A percentile compares a stretch with the other conserved stretches of the same genome.
phyloP scores from a whole-genome alignment of 2,888 invertebrate species.

The Napeogenes inachia region DNA sequence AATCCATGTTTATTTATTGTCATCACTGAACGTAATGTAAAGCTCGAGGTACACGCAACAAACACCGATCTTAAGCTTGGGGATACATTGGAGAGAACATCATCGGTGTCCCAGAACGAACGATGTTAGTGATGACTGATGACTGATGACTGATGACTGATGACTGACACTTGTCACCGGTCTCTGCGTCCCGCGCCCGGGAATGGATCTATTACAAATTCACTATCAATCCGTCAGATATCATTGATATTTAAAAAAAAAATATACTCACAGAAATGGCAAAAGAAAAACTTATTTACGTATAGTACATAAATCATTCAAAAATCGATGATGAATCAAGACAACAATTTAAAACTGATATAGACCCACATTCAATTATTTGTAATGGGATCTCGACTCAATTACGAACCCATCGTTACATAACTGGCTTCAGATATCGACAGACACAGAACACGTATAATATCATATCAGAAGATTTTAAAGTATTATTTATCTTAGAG shows the following conservation, averaged over 20 bases:
- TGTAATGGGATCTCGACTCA: slow-evolving; percentile 18
- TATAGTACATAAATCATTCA: too few relatives aligned
- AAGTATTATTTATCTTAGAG: too few relatives aligned
- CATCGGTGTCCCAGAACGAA: slow-evolving; percentile 8
- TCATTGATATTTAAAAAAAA: too few relatives aligned
- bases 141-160: slow-evolving; percentile 4
- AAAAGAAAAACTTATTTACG: too few relatives aligned
- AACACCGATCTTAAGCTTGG: slow-evolving; percentile 2
- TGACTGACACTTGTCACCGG: neutral
- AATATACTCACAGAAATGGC: too few relatives aligned
- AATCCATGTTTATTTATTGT: neutral
- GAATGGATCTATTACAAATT: neutral
- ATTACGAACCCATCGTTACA: slow-evolving; percentile 11
- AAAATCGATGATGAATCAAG: too few relatives aligned
- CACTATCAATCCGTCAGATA: slow-evolving; percentile 18
- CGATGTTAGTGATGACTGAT: slow-evolving; percentile 1
- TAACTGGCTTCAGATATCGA: neutral
- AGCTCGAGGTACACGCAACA: slow-evolving; percentile 7
- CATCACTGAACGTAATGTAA: neutral
- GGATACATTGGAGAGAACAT: neutral
- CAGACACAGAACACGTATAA: too few relatives aligned
- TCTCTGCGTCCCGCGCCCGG: neutral
- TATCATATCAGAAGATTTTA: too few relatives aligned
- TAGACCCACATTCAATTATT: too few relatives aligned
- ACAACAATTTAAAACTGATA: too few relatives aligned